phyloP scores from a whole-genome alignment of 2,113 vertebrate genomes.

The Thalassoma bifasciatum region DNA sequence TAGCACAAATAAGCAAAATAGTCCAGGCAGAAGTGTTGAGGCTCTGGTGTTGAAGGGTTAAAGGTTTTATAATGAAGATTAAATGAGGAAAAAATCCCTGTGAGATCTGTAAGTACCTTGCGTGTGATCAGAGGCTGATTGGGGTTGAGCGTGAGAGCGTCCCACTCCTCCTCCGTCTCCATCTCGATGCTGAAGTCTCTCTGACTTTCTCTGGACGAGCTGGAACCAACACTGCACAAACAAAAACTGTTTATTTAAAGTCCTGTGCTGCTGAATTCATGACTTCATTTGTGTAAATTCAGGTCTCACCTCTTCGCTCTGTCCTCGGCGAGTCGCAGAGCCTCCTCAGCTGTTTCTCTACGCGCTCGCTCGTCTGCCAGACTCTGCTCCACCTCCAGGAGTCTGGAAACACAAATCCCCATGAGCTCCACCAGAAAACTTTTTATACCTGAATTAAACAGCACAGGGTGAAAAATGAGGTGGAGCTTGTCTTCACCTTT shows the following conservation, averaged over 20 bases:
- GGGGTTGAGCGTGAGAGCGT: conserved; percentile 87
- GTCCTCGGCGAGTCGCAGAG: conserved; percentile 83
- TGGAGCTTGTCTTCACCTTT: conserved; percentile 76
- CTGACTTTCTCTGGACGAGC: conserved; percentile 71
- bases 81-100: neutral
- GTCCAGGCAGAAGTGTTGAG: too few species aligned
- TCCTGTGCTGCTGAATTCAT: too few species aligned
- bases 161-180: conserved; percentile 89
- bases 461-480: too few species aligned
- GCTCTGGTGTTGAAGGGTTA: too few species aligned
- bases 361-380: conserved; percentile 85
- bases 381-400: conserved; percentile 85
- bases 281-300: neutral
- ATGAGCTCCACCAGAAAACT: too few species aligned
- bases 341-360: conserved; percentile 87
- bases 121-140: conserved; percentile 85
- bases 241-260: neutral
- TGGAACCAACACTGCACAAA: conserved; percentile 48
- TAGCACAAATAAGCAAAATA: too few species aligned
- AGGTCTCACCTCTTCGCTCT: conserved; percentile 79
- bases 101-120: conserved; percentile 76
- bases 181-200: conserved; percentile 86
- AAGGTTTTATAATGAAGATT: too few species aligned
- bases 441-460: too few species aligned
- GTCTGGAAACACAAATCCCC: conserved; percentile 71